phyloP scores from a whole-genome alignment of 2,113 vertebrate species.

The Neolamprologus longior region DNA sequence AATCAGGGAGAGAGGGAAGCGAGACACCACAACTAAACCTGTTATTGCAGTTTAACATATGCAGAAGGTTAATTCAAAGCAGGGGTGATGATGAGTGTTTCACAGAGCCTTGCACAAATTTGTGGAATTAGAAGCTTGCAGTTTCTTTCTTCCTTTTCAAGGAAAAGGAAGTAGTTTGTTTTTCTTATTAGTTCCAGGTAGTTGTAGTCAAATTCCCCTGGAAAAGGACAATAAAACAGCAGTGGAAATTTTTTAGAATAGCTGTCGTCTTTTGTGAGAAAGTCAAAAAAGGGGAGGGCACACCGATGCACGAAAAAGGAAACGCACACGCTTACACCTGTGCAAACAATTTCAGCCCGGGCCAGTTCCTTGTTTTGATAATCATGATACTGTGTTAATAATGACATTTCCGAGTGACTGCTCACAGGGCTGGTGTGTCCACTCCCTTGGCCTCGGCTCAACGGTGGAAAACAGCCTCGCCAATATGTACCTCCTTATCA shows the following conservation, averaged over 20 bases:
- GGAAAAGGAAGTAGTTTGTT: neutral
- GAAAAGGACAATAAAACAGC: neutral
- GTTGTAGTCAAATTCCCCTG: neutral
- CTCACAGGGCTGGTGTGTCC: slow-evolving; percentile 50
- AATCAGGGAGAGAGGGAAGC: slow-evolving; percentile 60
- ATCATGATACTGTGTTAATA: slow-evolving; percentile 60
- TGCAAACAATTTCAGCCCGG: slow-evolving; percentile 68
- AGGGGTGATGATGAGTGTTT: slow-evolving; percentile 33
- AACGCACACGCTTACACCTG: slow-evolving; percentile 78
- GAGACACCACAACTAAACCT: slow-evolving; percentile 54
- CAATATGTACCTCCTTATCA: slow-evolving; percentile 68
- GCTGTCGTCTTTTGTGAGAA: neutral
- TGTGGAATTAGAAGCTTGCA: slow-evolving; percentile 18
- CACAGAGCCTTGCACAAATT: slow-evolving; percentile 18
- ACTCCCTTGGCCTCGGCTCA: slow-evolving; percentile 4
- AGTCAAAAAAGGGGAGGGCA: neutral
- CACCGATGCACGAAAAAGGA: neutral
- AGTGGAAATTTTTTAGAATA: neutral
- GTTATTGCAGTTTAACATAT: slow-evolving; percentile 71
- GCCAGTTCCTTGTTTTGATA: slow-evolving; percentile 66
- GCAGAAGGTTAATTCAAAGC: slow-evolving; percentile 66
- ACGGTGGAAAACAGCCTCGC: slow-evolving; percentile 49
- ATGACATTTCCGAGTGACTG: slow-evolving; percentile 67
- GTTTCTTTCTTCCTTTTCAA: neutral
- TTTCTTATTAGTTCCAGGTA: neutral